Evolutionary conservation across 1,140 invertebrate species (phyloP).

Genomic region (Chionoecetes opilio): DNA sequence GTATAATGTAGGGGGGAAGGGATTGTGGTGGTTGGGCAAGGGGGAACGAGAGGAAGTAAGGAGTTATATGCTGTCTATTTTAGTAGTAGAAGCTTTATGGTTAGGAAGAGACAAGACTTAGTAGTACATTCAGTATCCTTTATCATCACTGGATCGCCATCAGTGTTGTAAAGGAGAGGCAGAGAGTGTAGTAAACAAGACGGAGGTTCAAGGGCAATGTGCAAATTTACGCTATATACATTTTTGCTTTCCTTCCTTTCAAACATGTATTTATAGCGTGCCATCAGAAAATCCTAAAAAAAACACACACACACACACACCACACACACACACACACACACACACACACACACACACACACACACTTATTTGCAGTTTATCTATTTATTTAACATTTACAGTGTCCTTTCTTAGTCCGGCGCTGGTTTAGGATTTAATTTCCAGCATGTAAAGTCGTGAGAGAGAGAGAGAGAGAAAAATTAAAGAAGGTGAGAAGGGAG

Average conservation of each 20-base stretch:
- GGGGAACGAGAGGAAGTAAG: no score
- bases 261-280: neutral
- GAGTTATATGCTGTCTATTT: no score
- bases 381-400: no score
- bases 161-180: neutral
- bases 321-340: neutral
- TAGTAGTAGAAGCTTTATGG: no score
- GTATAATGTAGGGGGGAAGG: neutral
- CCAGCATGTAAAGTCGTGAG: no score
- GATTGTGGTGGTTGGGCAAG: neutral
- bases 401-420: no score
- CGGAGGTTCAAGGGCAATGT: neutral
- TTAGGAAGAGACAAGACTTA: no score
- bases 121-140: no score
- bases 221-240: neutral
- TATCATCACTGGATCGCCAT: neutral
- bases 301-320: neutral
- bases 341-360: conserved; percentile 53
- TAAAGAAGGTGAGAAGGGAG: no score
- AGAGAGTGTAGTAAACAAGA: neutral
- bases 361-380: neutral
- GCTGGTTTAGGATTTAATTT: no score
- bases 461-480: no score
- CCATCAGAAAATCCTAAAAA: neutral
- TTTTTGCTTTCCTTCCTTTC: neutral